Percentiles rank a stretch among this genome's conserved stretches.
Conservation (phyloP, 2,888 invertebrate species). For the Caenorhabditis imperialis region DNA sequence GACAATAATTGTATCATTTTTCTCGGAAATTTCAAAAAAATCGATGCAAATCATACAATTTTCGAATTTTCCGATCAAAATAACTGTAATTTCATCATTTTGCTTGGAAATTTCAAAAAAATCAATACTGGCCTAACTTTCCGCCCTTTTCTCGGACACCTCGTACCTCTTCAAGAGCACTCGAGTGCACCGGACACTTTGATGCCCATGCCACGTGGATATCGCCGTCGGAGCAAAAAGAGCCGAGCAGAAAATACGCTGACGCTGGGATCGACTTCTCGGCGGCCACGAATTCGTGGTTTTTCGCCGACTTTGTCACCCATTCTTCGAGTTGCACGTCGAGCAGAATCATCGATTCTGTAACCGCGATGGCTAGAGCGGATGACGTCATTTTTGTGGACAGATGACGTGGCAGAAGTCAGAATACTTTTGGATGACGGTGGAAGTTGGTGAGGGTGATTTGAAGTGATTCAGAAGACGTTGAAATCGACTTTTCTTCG, state of each 20-base stretch:
- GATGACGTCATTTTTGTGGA: slow-evolving; percentile 30
- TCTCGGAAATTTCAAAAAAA: slow-evolving; percentile 1
- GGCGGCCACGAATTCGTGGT: slow-evolving; percentile 44
- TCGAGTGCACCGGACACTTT: slow-evolving; percentile 64
- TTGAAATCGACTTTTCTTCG: no score
- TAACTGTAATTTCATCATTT: no score
- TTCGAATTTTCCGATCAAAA: no score
- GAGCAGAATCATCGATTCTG: slow-evolving; percentile 60
- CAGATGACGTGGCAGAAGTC: no score
- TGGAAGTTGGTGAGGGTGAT: neutral
- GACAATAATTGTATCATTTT: neutral
- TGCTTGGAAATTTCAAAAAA: no score
- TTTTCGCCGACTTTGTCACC: slow-evolving; percentile 58
- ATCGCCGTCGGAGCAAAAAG: slow-evolving; percentile 63
- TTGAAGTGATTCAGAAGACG: no score
- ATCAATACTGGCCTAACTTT: no score
- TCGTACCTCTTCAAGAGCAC: slow-evolving; percentile 59
- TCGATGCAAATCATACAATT: no score
- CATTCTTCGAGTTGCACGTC: slow-evolving; percentile 63
- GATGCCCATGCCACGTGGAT: slow-evolving; percentile 65
- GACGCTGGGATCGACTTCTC: slow-evolving; percentile 61
- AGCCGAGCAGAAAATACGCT: slow-evolving; percentile 63
- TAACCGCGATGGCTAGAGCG: slow-evolving; percentile 50
- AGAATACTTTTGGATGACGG: no score
- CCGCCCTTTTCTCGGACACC: no score